These are phyloP conservation scores for Drosophila bipectinata DNA, from an alignment of 1,140 invertebrate genomes.

Conservation along the genomic window DNA sequence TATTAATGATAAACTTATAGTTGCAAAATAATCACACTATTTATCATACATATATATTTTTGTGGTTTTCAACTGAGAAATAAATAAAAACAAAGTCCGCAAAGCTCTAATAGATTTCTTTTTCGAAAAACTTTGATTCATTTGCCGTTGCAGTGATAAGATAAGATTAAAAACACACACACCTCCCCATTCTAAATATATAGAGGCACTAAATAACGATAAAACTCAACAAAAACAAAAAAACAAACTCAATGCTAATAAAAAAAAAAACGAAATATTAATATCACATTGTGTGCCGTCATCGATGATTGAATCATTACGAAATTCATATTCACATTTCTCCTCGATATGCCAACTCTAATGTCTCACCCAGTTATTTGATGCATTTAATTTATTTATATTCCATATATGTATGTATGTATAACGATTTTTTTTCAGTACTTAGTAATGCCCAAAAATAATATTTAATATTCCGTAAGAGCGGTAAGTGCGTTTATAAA, in stretches of 20 bases:
- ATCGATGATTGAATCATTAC: constrained; percentile 69
- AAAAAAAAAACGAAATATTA: constrained; percentile 20
- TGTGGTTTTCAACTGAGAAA: background rate
- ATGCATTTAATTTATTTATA: constrained; percentile 13
- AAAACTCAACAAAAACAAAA: constrained; percentile 50
- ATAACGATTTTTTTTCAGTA: constrained; percentile 57
- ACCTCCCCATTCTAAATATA: background rate
- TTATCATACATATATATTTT: background rate
- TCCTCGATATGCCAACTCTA: constrained; percentile 1
- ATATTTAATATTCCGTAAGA: constrained; percentile 20
- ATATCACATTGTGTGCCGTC: constrained; percentile 58
- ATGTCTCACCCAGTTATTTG: constrained; percentile 12
- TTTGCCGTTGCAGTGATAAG: constrained; percentile 49
- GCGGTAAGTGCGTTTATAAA: constrained; percentile 69
- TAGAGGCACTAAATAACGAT: constrained; percentile 30
- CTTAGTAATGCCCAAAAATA: constrained; percentile 29
- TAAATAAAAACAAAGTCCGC: constrained; percentile 2
- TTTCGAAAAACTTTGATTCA: constrained; percentile 57
- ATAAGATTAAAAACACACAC: constrained; percentile 55
- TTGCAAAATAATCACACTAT: constrained; percentile 12
- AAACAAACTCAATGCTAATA: constrained; percentile 34
- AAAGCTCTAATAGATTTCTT: constrained; percentile 33
- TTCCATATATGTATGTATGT: constrained; percentile 27
- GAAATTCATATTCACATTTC: constrained; percentile 25
- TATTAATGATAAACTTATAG: background rate